phyloP scores from a whole-genome alignment of 1,140 invertebrate genomes.

The Eumaeus atala region DNA sequence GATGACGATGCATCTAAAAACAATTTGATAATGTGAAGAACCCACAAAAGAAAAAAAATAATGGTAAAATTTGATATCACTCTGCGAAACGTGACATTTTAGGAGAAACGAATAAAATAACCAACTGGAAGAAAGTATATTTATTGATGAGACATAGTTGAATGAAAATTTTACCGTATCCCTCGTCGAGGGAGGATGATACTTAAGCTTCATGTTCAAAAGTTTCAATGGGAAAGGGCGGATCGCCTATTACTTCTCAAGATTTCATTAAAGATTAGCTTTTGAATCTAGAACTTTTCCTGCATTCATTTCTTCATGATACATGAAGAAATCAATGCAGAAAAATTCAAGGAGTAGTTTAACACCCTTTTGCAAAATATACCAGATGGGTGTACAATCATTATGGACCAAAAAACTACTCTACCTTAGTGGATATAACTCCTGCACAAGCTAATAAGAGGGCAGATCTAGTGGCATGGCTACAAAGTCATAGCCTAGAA shows the following conservation, averaged over 20 bases:
- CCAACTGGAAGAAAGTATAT: too few species aligned
- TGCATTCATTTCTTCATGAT: too few species aligned
- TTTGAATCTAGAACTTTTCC: constrained; percentile 11
- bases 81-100: too few species aligned
- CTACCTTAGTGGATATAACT: constrained; percentile 30
- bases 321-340: constrained; percentile 19
- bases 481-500: constrained; percentile 16
- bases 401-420: constrained; percentile 34
- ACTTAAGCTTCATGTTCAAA: constrained; percentile 4
- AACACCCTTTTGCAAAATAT: constrained; percentile 20
- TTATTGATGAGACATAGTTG: too few species aligned
- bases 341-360: constrained; percentile 29
- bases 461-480: constrained; percentile 20
- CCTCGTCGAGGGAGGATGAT: constrained; percentile 2
- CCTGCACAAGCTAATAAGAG: too few species aligned
- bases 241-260: constrained; percentile 4
- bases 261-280: constrained; percentile 8
- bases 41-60: too few species aligned
- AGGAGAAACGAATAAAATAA: too few species aligned
- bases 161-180: constrained; percentile 7
- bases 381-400: constrained; percentile 20
- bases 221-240: constrained; percentile 6
- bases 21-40: too few species aligned
- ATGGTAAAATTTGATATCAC: too few species aligned
- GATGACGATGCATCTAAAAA: too few species aligned